These are phyloP conservation scores for Eulithis prunata DNA, from an alignment of 2,888 invertebrate species.

Conservation along the genomic window DNA sequence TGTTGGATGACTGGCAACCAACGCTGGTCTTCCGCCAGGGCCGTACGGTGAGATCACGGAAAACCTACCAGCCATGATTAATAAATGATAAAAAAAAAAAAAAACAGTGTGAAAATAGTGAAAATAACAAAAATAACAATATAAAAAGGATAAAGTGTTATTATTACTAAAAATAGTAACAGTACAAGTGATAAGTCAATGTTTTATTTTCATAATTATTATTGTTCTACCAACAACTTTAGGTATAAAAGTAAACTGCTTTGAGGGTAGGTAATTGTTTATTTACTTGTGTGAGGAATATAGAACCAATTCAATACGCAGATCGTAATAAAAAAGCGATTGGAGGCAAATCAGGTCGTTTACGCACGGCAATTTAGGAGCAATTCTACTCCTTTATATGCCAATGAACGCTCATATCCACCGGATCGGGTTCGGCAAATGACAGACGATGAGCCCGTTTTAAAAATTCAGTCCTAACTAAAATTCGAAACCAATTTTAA, in stretches of 20 bases:
- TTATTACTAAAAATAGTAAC: no score
- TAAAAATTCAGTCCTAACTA: conserved; percentile 25
- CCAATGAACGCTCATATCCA: conserved; percentile 50
- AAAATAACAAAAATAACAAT: no score
- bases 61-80: no score
- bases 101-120: no score
- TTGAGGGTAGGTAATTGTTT: neutral
- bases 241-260: neutral
- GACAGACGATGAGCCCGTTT: conserved; percentile 37
- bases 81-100: no score
- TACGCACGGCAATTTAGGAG: conserved; percentile 47
- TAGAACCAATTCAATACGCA: conserved; percentile 33
- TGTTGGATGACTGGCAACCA: no score
- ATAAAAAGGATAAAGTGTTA: no score
- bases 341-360: conserved; percentile 51
- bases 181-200: no score
- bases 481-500: conserved; percentile 12
- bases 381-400: conserved; percentile 51
- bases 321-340: conserved; percentile 43
- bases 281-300: conserved; percentile 13
- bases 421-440: conserved; percentile 47
- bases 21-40: no score
- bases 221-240: no score
- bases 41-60: no score
- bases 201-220: no score